These are phyloP conservation scores for Propithecus perrieri DNA, from an alignment of 2,797 vertebrate genomes.

Conservation along the genomic window DNA sequence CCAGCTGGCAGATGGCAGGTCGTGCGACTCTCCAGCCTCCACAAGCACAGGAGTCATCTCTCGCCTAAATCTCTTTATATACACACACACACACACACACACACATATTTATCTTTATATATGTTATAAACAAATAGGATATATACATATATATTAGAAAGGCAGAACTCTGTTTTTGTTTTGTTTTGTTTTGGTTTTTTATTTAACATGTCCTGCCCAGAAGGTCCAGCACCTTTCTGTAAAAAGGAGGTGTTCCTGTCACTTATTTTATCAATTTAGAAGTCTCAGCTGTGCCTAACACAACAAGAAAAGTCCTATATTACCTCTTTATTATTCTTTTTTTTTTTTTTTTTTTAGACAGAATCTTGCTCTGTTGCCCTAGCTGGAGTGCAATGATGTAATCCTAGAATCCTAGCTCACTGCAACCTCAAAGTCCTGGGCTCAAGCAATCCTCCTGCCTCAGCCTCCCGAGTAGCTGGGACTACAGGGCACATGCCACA, in stretches of 20 bases:
- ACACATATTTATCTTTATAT: not conserved
- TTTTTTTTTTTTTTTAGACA: not conserved
- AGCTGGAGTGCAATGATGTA: not conserved
- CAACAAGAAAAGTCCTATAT: too few relatives aligned
- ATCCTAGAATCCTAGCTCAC: not conserved
- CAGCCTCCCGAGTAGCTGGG: not conserved
- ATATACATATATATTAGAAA: not conserved
- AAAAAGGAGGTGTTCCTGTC: not conserved
- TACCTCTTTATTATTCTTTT: not conserved
- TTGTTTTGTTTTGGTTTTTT: too few relatives aligned
- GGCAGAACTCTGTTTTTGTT: not conserved
- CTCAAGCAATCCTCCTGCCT: not conserved
- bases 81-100: not conserved
- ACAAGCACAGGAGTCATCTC: not conserved
- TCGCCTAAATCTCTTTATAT: not conserved
- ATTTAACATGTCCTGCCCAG: too few relatives aligned
- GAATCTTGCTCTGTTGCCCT: not conserved
- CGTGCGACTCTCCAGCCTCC: not conserved
- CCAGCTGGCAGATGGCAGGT: not conserved
- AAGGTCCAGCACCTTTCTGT: too few relatives aligned
- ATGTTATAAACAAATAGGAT: not conserved
- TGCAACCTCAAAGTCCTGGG: not conserved
- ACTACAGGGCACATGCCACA: not conserved
- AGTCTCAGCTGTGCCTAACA: not conserved
- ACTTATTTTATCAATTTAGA: not conserved